These are phyloP conservation scores for Colletes collaris DNA, from an alignment of 2,888 invertebrate genomes.

Conservation along the genomic window DNA sequence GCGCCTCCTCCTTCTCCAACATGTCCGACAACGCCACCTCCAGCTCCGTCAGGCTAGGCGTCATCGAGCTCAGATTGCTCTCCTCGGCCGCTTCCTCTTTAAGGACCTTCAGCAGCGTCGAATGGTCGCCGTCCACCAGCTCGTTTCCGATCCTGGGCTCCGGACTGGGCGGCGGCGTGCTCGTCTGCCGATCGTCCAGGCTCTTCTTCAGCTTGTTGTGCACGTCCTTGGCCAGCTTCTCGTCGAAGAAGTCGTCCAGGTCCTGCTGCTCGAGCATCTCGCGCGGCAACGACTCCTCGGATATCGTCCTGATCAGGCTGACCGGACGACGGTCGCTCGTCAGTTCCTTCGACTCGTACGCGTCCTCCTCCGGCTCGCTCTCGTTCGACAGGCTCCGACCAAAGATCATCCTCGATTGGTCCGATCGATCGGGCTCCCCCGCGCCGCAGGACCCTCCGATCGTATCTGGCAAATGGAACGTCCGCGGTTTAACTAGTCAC, in stretches of 20 bases:
- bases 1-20: conserved; percentile 76
- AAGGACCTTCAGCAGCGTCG: conserved; percentile 72
- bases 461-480: conserved; percentile 71
- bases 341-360: conserved; percentile 75
- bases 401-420: conserved; percentile 62
- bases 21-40: conserved; percentile 81
- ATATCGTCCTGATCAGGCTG: conserved; percentile 74
- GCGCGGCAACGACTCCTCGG: conserved; percentile 79
- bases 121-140: conserved; percentile 71
- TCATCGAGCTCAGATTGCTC: conserved; percentile 80
- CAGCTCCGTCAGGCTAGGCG: conserved; percentile 79
- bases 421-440: conserved; percentile 51
- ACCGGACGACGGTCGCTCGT: conserved; percentile 42
- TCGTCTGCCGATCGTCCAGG: conserved; percentile 47
- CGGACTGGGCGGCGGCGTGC: conserved; percentile 78
- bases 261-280: conserved; percentile 75
- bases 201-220: conserved; percentile 57
- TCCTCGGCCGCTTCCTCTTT: conserved; percentile 70
- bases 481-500: conserved; percentile 63
- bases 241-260: conserved; percentile 64
- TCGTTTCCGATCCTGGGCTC: conserved; percentile 73
- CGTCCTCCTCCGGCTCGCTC: conserved; percentile 75
- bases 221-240: conserved; percentile 63
- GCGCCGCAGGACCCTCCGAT: conserved; percentile 53
- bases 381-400: conserved; percentile 75